phyloP scores from a whole-genome alignment of 2,797 vertebrate species.

The Acanthurus lineatus region DNA sequence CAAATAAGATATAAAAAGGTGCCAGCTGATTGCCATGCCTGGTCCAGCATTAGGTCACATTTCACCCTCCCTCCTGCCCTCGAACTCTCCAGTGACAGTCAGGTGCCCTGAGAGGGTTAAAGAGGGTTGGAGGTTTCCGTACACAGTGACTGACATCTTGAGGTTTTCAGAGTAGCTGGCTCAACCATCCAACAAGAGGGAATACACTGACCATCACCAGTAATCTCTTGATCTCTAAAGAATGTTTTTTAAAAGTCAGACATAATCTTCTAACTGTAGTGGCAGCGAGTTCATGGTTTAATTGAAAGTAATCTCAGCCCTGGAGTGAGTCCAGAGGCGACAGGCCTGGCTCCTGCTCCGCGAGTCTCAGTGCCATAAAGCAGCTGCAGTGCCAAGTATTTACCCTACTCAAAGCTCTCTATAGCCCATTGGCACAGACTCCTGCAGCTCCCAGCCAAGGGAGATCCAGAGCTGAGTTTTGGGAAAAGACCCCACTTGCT shows the following conservation, averaged over 20 bases:
- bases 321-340: slow-evolving; percentile 39
- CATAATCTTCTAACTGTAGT: slow-evolving; percentile 28
- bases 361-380: slow-evolving; percentile 73
- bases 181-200: background rate
- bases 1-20: slow-evolving; percentile 31
- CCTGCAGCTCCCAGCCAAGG: slow-evolving; percentile 43
- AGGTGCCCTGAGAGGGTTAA: slow-evolving; percentile 32
- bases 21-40: slow-evolving; percentile 26
- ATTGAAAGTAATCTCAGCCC: slow-evolving; percentile 46
- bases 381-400: slow-evolving; percentile 68
- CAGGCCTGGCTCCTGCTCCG: slow-evolving; percentile 19
- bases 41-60: slow-evolving; percentile 51
- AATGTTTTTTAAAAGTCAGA: slow-evolving; percentile 11
- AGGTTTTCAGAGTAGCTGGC: slow-evolving; percentile 27
- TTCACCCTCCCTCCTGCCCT: slow-evolving; percentile 27
- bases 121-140: slow-evolving; percentile 54
- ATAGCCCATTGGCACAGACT: slow-evolving; percentile 45
- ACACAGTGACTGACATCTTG: slow-evolving; percentile 30
- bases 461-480: slow-evolving; percentile 49
- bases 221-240: background rate
- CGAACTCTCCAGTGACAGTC: slow-evolving; percentile 47
- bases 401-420: slow-evolving; percentile 55
- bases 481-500: slow-evolving; percentile 43
- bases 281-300: slow-evolving; percentile 34
- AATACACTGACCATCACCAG: background rate